These are phyloP conservation scores for Amphibalanus amphitrite DNA, from an alignment of 1,140 invertebrate species.

Conservation along the genomic window DNA sequence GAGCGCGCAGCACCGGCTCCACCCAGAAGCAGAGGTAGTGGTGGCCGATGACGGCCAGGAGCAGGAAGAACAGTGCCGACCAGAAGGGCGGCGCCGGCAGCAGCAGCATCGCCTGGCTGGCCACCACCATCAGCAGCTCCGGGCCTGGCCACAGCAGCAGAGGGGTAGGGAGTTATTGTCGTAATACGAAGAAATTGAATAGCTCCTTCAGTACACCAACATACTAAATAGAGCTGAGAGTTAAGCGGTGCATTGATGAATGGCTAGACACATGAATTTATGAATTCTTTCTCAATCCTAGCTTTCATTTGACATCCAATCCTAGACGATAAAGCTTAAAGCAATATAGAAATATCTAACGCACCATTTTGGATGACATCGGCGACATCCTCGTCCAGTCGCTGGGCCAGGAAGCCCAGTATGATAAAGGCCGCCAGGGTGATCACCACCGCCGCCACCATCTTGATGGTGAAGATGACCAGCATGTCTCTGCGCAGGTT, in stretches of 20 bases:
- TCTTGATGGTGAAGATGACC: neutral
- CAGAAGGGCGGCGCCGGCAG: neutral
- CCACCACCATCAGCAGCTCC: neutral
- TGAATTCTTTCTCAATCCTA: no score
- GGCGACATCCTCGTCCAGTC: neutral
- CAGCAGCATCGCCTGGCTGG: neutral
- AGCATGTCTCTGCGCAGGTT: neutral
- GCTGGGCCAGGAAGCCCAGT: neutral
- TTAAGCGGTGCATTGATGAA: no score
- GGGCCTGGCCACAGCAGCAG: no score
- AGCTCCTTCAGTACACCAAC: no score
- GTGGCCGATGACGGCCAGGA: neutral
- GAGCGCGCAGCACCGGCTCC: neutral
- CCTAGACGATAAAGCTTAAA: no score
- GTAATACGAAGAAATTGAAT: no score
- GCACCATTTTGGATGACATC: neutral
- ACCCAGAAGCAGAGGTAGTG: neutral
- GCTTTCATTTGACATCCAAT: no score
- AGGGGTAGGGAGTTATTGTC: no score
- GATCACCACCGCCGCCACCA: neutral
- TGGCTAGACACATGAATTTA: no score
- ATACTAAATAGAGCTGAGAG: no score
- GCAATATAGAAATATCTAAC: no score
- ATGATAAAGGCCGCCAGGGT: neutral
- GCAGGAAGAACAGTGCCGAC: neutral